Conservation (phyloP, 2,888 invertebrate genomes). For the Chrysodeixis includens region DNA sequence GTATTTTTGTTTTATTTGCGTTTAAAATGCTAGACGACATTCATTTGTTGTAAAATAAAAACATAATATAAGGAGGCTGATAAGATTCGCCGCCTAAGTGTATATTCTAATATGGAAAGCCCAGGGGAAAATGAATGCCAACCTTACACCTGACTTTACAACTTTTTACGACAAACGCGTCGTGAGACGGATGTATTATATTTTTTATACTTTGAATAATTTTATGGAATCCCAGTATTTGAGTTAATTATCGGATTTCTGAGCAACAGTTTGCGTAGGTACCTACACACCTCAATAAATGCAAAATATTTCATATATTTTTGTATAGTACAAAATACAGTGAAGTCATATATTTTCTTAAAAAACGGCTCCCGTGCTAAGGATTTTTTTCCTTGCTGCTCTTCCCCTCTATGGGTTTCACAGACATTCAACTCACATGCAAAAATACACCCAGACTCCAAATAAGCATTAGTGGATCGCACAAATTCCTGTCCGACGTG, state of each 20-base stretch:
- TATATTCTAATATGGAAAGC: conserved; percentile 4
- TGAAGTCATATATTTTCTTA: no score
- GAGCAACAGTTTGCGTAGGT: not conserved
- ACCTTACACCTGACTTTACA: conserved; percentile 1
- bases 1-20: no score
- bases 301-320: no score
- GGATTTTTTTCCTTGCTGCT: no score
- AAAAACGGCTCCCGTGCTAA: no score
- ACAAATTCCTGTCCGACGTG: no score
- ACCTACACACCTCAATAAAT: not conserved
- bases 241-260: not conserved
- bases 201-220: not conserved
- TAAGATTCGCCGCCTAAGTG: conserved; percentile 4
- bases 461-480: no score
- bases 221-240: conserved; percentile 2
- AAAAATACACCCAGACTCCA: no score
- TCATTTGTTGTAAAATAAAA: not conserved
- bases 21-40: no score
- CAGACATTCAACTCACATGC: no score
- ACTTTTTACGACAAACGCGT: conserved; percentile 2
- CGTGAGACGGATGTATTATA: not conserved
- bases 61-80: not conserved
- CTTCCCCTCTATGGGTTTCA: no score
- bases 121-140: not conserved
- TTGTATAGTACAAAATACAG: no score